Conservation (phyloP, 2,113 vertebrate genomes). For the Hippoglossus stenolepis region DNA sequence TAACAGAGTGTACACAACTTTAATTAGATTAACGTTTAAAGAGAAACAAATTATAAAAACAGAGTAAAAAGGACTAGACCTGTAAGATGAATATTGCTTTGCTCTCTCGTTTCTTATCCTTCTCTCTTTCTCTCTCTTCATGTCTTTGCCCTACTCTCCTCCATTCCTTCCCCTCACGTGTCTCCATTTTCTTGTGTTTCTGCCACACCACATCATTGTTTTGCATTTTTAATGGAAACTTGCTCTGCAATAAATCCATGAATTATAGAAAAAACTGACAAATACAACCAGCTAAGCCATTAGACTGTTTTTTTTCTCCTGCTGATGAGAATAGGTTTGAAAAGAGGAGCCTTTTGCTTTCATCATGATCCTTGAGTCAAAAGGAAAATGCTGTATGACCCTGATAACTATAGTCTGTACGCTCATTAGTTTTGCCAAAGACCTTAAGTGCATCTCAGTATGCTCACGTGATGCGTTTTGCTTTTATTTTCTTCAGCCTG, state of each 20-base stretch:
- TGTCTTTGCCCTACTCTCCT: slow-evolving; percentile 24
- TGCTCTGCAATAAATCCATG: slow-evolving; percentile 62
- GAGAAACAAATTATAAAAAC: too few relatives aligned
- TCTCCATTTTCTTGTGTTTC: slow-evolving; percentile 50
- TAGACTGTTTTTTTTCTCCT: slow-evolving; percentile 2
- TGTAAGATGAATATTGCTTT: background rate
- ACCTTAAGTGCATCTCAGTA: slow-evolving; percentile 3
- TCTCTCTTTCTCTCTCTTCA: background rate
- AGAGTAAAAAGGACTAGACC: too few relatives aligned
- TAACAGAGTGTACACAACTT: too few relatives aligned
- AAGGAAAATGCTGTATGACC: slow-evolving; percentile 10
- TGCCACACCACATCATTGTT: slow-evolving; percentile 43
- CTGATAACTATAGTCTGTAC: slow-evolving; percentile 7
- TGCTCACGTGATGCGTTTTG: background rate
- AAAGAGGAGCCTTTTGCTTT: slow-evolving; percentile 28
- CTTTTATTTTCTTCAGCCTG: background rate
- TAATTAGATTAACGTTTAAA: too few relatives aligned
- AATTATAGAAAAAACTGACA: slow-evolving; percentile 71
- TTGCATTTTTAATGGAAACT: slow-evolving; percentile 71
- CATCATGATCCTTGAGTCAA: slow-evolving; percentile 16
- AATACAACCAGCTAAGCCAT: slow-evolving; percentile 59
- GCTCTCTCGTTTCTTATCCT: slow-evolving; percentile 1
- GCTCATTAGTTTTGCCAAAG: slow-evolving; percentile 25
- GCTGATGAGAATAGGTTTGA: slow-evolving; percentile 23
- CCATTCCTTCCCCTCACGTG: slow-evolving; percentile 32